Evolutionary conservation across 2,888 invertebrate genomes (phyloP), one percentile per base, ranked within the genome.

Genomic region (Neelides folsomi): DNA sequence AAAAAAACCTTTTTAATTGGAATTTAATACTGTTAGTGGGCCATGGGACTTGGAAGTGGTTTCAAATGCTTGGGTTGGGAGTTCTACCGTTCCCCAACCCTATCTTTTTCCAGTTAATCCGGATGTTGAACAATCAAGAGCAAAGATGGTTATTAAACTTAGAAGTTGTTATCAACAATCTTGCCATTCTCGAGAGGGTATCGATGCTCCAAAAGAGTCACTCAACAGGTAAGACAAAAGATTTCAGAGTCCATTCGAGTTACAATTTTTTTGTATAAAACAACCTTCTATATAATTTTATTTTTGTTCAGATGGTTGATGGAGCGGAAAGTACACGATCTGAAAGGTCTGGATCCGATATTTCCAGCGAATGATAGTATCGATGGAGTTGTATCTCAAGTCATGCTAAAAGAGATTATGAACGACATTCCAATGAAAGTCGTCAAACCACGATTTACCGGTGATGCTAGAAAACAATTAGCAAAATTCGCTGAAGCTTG

Each of bases 351-450:
- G 51, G 95, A 95, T 73, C 88, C 94, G 0, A 71, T 95, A 47
- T 73, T 95, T 47, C 94, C 95, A 7, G 89, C 89, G 70, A 83
- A 83, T 69, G 94, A 94, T 72, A 12, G 13, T n/a, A 86, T 88
- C 1, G 93, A 93, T 73, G 62, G 60, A 5, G 45, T 54, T 5
- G 83, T 95, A 65, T 94, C 94, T 5, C 79, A 82, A 68, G 85
- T 87, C 1, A 92, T 95, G 93, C 92, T 92, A 72, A 82, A 89
- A 60, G 95, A 95, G 74, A 90, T 95, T 49, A 93, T 95, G 90
- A 88, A 92, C 71, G 94, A 95, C 72, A 90, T 97, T 68, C 95
- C 95, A 9, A 88, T 95, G 55, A 93, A 92, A 72, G 77, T 95
- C 54, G 81, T 87, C n/a, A 83, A 90, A 70, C 93, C 94, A 8